Evolutionary conservation across 2,888 invertebrate species (phyloP), one percentile per base, ranked within the genome.

Genomic region (Pachycephus smyrnensis): DNA sequence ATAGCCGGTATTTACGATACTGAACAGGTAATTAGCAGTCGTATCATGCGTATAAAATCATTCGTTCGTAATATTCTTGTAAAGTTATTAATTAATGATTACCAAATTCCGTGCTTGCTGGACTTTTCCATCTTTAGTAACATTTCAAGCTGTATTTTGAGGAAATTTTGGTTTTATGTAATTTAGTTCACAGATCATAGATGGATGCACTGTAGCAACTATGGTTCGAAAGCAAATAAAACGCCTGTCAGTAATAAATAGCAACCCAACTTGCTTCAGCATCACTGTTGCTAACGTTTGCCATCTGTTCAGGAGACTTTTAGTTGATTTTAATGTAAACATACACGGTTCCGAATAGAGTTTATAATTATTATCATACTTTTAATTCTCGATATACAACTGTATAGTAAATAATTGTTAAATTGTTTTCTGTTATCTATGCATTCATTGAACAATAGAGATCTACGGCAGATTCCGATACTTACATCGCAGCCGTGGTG

Each of bases 401-500:
- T 55, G 23, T 55, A 23, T 55, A 6, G 9, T 23, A 55, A 55
- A 55, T 55, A 55, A 55, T 55, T 55, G 23, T 55, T 55, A 55
- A 55, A 9, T 9, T 55, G 9, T 55, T 23, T 23, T 55, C 9
- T 23, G 9, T 23, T 9, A 23, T 55, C 9, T 23, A 55, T 55
- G 55, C 23, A 6, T 55, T 55, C 55, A 55, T 71, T 71, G 12
- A 32, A 32, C 73, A 75, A 31, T 75, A 82, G 86, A 81, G 35
- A 75, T 86, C 86, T 15, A 82, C 82, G 12, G 79, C 81, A 69
- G 68, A 82, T 12, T 80, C 84, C 3, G 9, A 76, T n/a, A 85
- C 76, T 35, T 89, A 89, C 76, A 77, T 79, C 15, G 89, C 84
- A 4, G 89, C 88, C 1, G 89, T 89, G 4, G 88, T 89, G 6